Evolutionary conservation across 2,888 invertebrate genomes (phyloP), one percentile per base, ranked within the genome.

Genomic region (Tanytarsus gracilentus): DNA sequence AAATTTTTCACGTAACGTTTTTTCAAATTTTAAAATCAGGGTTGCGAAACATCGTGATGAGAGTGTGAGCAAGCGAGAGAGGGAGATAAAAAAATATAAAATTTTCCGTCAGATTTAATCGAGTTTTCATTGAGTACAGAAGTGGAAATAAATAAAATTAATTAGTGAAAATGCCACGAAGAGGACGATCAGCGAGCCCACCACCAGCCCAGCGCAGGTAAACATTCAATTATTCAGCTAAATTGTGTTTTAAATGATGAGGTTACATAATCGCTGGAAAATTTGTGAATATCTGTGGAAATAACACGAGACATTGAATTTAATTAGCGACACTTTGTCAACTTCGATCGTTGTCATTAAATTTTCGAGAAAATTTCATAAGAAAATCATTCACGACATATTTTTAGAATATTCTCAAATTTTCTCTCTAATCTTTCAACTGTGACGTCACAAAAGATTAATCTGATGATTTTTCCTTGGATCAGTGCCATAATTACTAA

Each of bases 131-230:
- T 44, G 3, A 18, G n/a, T n/a, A n/a, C 8, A 2, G 5, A 7
- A 44, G 5, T 18, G 23, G 7, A 53, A 60, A 14, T 16, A 49
- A 14, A 53, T 39, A 50, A 26, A 14, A 61, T 49, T 40, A 53
- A 61, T 27, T 53, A 36, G 64, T 18, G 63, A 79, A 76, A 68
- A 86, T 86, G 86, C 84, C 84, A 71, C 79, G 86, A 74, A 81
- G 86, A 71, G 86, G 86, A 78, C 78, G 86, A 72, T 81, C 85
- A 65, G 80, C 83, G 62, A 81, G 81, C 70, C 84, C 86, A 63
- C 82, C 84, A 62, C 82, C 83, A 66, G 78, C 81, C 40, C 75
- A 78, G 53, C 77, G 82, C 71, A 78, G 81, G 82, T 82, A 77
- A 74, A 18, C 16, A 26, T 7, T 6, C 21, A 48, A 55, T 30